Percentiles rank a stretch among this genome's conserved stretches.
These are phyloP conservation scores for Nomia melanderi DNA, from an alignment of 1,140 invertebrate genomes.

Conservation along the genomic window DNA sequence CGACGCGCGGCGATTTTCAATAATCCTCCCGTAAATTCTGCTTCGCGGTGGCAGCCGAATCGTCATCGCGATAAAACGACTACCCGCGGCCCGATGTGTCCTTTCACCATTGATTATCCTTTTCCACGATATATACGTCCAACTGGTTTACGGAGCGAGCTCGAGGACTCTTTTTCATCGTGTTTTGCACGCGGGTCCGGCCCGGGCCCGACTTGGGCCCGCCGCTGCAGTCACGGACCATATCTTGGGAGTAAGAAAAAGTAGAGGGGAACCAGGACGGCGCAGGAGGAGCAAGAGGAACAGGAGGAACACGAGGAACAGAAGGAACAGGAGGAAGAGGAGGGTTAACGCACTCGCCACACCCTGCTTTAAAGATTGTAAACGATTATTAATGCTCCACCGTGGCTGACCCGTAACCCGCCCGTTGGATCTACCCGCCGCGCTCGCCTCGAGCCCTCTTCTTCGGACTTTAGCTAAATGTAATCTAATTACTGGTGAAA, in stretches of 20 bases:
- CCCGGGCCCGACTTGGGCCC: no score
- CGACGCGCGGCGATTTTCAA: not conserved
- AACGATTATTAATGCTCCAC: constrained; percentile 77
- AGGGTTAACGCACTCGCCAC: constrained; percentile 68
- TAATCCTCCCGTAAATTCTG: constrained; percentile 10
- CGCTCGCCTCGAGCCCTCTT: constrained; percentile 10
- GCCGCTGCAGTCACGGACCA: no score
- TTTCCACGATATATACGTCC: constrained; percentile 42
- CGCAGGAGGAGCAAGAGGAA: constrained; percentile 27
- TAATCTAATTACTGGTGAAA: no score
- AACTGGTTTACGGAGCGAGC: constrained; percentile 50
- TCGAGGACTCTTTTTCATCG: constrained; percentile 24
- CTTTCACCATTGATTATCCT: constrained; percentile 38
- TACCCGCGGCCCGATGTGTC: constrained; percentile 1
- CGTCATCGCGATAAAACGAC: constrained; percentile 30
- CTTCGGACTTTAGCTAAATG: no score
- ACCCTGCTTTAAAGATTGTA: constrained; percentile 74
- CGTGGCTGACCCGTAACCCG: constrained; percentile 72
- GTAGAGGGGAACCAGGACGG: not conserved
- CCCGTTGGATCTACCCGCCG: constrained; percentile 36
- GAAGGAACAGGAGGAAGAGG: constrained; percentile 46
- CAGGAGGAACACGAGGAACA: constrained; percentile 32
- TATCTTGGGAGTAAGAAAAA: no score
- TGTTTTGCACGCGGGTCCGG: constrained; percentile 23
- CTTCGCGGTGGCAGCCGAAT: not conserved